Percentiles rank a stretch among this genome's conserved stretches.
Conservation (phyloP, 92 coral and sea anemone genomes). For the Meandrina meandrites region DNA sequence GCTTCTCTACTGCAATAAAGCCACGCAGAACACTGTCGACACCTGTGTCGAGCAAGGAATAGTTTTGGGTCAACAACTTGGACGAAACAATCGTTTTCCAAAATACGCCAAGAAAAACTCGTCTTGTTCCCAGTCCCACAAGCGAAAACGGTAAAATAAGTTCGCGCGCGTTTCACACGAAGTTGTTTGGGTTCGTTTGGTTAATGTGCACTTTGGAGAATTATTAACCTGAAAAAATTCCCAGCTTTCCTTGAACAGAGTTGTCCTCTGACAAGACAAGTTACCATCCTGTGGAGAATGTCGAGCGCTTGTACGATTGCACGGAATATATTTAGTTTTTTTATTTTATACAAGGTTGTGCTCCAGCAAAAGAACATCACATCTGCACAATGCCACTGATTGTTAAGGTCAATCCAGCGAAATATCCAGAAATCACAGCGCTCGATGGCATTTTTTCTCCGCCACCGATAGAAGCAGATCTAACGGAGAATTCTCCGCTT, state of each 20-base stretch:
- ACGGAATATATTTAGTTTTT: background rate
- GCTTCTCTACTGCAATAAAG: background rate
- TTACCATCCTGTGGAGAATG: slow-evolving; percentile 15
- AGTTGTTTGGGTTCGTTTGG: background rate
- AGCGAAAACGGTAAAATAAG: background rate
- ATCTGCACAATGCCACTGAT: slow-evolving; percentile 63
- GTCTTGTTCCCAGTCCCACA: background rate
- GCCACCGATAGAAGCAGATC: slow-evolving; percentile 29
- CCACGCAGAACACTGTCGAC: background rate
- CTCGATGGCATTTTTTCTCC: slow-evolving; percentile 39
- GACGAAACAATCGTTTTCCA: background rate
- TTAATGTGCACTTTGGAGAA: background rate
- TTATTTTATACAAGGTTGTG: background rate
- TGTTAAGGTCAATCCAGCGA: slow-evolving; percentile 56
- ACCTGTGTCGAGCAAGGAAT: background rate
- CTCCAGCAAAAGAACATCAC: background rate
- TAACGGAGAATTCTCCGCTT: slow-evolving; percentile 59
- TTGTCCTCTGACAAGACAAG: slow-evolving; percentile 15
- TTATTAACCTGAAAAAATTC: background rate
- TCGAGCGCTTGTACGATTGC: background rate
- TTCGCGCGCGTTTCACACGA: background rate
- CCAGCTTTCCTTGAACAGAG: background rate
- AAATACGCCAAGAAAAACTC: background rate
- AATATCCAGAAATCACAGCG: slow-evolving; percentile 37
- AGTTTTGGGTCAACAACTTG: background rate